A percentile compares a stretch with the other conserved stretches of the same genome.
phyloP scores from a whole-genome alignment of 64 coral and sea anemone genomes.

The Catalaphyllia jardinei region DNA sequence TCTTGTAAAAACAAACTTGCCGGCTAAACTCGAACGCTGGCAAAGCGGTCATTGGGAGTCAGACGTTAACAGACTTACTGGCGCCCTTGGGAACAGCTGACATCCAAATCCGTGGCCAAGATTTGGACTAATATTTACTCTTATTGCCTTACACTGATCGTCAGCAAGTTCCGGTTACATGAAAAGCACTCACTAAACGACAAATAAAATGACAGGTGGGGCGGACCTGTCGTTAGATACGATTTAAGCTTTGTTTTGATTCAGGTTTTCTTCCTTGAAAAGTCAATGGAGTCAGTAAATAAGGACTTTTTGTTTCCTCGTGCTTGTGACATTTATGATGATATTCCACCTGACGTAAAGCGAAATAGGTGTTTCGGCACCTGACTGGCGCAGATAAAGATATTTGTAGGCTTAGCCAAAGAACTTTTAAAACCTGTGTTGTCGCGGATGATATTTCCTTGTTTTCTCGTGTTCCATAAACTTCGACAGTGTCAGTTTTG shows the following conservation, averaged over 20 bases:
- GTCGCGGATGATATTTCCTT: background rate
- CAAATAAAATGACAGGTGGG: conserved; percentile 29
- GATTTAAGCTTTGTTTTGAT: conserved; percentile 21
- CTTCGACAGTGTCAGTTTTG: background rate
- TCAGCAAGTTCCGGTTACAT: conserved; percentile 43
- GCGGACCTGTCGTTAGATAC: conserved; percentile 20
- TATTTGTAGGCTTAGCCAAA: background rate
- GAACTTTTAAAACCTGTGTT: conserved; percentile 1
- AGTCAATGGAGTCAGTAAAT: background rate
- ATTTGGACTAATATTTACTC: conserved; percentile 33
- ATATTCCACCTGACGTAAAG: background rate
- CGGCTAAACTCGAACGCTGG: background rate
- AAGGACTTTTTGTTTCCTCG: background rate
- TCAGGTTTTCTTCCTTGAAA: conserved; percentile 29
- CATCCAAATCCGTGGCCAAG: conserved; percentile 21
- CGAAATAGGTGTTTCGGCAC: background rate
- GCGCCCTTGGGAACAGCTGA: conserved; percentile 7
- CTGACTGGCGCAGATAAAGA: background rate
- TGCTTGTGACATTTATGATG: background rate
- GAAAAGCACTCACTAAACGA: conserved; percentile 33
- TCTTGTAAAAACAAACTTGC: background rate
- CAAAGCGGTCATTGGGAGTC: background rate
- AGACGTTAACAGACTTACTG: background rate
- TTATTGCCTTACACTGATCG: conserved; percentile 32
- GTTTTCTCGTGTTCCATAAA: background rate